Evolutionary conservation across 2,888 invertebrate species (phyloP).

Genomic region (Platycheirus albimanus): DNA sequence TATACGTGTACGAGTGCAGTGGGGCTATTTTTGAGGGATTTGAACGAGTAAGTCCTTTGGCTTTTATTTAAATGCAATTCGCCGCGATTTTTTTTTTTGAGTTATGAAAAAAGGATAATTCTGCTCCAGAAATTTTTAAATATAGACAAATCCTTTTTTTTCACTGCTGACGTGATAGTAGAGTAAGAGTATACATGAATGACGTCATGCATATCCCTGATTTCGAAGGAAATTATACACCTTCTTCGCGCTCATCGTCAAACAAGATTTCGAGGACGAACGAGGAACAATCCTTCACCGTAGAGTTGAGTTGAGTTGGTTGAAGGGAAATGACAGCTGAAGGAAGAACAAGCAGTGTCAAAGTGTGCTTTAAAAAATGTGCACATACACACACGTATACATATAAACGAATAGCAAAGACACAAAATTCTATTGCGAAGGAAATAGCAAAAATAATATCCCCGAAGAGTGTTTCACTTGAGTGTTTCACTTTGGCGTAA

Average conservation of each 20-base stretch:
- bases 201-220: slow-evolving; percentile 60
- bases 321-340: slow-evolving; percentile 35
- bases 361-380: too few species aligned
- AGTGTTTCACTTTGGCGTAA: slow-evolving; percentile 50
- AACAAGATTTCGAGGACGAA: slow-evolving; percentile 13
- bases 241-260: slow-evolving; percentile 47
- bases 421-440: slow-evolving; percentile 31
- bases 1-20: slow-evolving; percentile 9
- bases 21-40: slow-evolving; percentile 54
- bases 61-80: slow-evolving; percentile 21
- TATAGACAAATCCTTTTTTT: slow-evolving; percentile 12
- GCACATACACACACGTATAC: too few species aligned
- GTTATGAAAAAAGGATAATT: slow-evolving; percentile 5
- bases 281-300: slow-evolving; percentile 29
- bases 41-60: slow-evolving; percentile 20
- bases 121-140: background rate
- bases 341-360: slow-evolving; percentile 18
- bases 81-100: slow-evolving; percentile 11
- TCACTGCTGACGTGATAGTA: slow-evolving; percentile 58
- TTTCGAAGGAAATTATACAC: slow-evolving; percentile 44
- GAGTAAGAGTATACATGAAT: slow-evolving; percentile 61
- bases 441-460: slow-evolving; percentile 51
- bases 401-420: too few species aligned
- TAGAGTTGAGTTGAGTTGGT: slow-evolving; percentile 9
- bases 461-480: slow-evolving; percentile 26